Percentiles rank a stretch among this genome's conserved stretches.
phyloP scores from a whole-genome alignment of 1,140 invertebrate genomes.

The Ceratitis capitata region DNA sequence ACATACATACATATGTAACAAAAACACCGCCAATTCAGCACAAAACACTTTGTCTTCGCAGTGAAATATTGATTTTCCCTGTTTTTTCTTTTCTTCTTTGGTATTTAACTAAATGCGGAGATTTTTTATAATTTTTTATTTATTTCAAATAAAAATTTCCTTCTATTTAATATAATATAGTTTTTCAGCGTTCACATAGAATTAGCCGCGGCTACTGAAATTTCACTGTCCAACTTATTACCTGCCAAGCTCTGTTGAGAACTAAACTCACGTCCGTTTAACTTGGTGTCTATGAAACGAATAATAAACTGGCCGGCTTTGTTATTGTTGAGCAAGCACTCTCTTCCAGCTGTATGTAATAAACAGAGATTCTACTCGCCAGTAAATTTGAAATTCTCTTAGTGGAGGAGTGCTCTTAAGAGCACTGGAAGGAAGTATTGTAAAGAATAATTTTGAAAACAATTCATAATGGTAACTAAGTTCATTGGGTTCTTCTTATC shows the following conservation, averaged over 20 bases:
- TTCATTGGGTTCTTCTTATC: too few relatives aligned
- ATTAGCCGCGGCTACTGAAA: neutral
- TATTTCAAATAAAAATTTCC: neutral
- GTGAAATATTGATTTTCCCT: neutral
- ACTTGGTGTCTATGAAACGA: neutral
- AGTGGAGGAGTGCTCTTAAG: too few relatives aligned
- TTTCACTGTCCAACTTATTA: neutral
- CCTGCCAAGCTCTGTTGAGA: neutral
- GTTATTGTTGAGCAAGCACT: neutral
- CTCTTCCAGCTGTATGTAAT: neutral
- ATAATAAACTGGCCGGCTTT: neutral
- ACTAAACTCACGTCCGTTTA: neutral
- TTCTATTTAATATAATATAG: neutral
- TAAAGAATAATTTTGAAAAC: too few relatives aligned
- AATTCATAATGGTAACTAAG: too few relatives aligned
- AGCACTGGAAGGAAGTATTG: too few relatives aligned
- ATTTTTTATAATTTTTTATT: neutral
- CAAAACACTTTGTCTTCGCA: neutral
- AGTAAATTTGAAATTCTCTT: too few relatives aligned
- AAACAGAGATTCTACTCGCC: too few relatives aligned
- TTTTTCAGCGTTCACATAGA: neutral
- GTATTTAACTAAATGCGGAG: neutral
- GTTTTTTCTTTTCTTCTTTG: neutral
- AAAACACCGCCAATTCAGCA: neutral
- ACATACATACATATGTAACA: too few relatives aligned